phyloP scores from a whole-genome alignment of 2,797 vertebrate species.

The Erithacus rubecula region DNA sequence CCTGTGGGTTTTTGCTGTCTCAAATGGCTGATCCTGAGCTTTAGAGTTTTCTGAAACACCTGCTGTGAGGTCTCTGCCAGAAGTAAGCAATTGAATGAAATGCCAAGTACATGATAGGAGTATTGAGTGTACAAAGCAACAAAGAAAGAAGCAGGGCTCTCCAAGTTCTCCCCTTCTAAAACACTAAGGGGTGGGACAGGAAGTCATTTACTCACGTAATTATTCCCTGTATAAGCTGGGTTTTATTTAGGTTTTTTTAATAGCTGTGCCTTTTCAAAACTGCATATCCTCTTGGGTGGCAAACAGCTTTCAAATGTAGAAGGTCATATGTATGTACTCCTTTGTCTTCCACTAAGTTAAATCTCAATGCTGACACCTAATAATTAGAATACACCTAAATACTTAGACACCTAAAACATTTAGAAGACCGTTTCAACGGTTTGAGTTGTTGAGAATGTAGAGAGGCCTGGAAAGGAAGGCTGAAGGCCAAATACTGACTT shows the following conservation, averaged over 20 bases:
- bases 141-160: background rate
- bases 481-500: background rate
- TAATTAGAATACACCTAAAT: background rate
- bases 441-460: background rate
- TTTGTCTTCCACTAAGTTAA: background rate
- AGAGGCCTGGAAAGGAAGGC: background rate
- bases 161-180: background rate
- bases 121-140: background rate
- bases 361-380: background rate
- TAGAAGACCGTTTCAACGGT: background rate
- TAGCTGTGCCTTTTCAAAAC: background rate
- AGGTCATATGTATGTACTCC: background rate
- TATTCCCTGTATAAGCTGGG: background rate
- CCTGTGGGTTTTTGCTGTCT: background rate
- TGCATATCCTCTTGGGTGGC: rapidly evolving
- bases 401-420: background rate
- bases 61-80: background rate
- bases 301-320: background rate
- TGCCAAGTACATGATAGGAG: background rate
- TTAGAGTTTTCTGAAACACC: background rate
- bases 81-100: background rate
- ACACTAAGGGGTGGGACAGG: rapidly evolving
- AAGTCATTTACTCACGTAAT: background rate
- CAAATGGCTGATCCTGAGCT: background rate
- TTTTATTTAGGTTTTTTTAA: background rate